A percentile compares a stretch with the other conserved stretches of the same genome.
Conservation (phyloP, 2,113 vertebrate species). For the Recurvirostra avosetta region DNA sequence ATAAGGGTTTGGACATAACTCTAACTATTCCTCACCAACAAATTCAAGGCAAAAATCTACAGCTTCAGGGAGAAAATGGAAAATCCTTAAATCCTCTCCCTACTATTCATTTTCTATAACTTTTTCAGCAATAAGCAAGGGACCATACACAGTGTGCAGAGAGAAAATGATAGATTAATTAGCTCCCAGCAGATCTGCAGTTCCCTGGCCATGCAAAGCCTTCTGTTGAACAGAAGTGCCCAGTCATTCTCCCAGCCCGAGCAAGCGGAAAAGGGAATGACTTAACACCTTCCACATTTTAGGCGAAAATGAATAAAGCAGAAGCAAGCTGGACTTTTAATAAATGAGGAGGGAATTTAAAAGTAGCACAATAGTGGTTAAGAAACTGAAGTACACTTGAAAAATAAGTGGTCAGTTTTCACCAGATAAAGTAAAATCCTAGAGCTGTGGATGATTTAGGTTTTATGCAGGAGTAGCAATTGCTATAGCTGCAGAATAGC, state of each 20-base stretch:
- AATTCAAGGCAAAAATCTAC: neutral
- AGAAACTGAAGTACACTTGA: neutral
- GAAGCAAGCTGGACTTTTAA: neutral
- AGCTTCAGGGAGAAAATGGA: neutral
- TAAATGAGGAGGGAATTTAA: neutral
- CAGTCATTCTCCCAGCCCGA: neutral
- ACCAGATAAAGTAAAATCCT: neutral
- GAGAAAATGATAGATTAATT: neutral
- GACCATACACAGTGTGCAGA: neutral
- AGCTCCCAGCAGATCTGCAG: slow-evolving; percentile 40
- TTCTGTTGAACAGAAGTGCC: slow-evolving; percentile 11
- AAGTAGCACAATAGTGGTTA: neutral
- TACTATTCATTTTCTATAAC: neutral
- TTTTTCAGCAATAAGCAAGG: neutral
- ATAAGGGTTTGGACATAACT: neutral
- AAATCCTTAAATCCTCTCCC: neutral
- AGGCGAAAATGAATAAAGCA: neutral
- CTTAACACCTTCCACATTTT: neutral
- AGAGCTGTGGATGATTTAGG: neutral
- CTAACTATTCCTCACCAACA: neutral
- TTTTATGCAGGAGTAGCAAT: neutral
- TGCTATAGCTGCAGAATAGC: neutral
- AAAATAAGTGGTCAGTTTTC: neutral
- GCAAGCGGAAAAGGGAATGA: neutral
- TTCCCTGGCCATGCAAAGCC: neutral